These are phyloP conservation scores for Oreochromis aureus DNA, from an alignment of 2,113 vertebrate genomes.

Conservation along the genomic window DNA sequence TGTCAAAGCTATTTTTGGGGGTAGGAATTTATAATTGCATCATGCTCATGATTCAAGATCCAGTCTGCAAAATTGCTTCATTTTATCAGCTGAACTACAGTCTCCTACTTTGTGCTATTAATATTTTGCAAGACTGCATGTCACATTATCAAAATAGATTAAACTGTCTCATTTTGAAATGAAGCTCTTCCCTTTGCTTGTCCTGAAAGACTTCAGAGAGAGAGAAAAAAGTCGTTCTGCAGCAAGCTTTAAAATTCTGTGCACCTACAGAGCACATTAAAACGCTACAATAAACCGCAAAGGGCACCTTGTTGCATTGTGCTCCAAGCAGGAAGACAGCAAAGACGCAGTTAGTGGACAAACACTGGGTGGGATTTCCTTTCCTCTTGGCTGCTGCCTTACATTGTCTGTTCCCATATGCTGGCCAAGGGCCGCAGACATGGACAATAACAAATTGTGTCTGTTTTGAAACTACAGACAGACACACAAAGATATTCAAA, in stretches of 20 bases:
- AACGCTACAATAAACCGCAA: slow-evolving; percentile 26
- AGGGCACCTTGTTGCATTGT: slow-evolving; percentile 52
- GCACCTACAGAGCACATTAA: slow-evolving; percentile 12
- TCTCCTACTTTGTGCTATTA: slow-evolving; percentile 17
- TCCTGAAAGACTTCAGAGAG: not conserved
- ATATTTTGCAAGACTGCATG: slow-evolving; percentile 11
- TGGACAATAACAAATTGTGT: slow-evolving; percentile 27
- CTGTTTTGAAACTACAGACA: not conserved
- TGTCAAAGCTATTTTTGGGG: not conserved
- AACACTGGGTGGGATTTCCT: slow-evolving; percentile 59
- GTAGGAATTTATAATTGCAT: slow-evolving; percentile 30
- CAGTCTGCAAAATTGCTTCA: not conserved
- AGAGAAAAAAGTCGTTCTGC: not conserved
- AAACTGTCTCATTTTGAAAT: not conserved
- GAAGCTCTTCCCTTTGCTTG: not conserved
- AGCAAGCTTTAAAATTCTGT: slow-evolving; percentile 22
- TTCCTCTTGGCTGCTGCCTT: slow-evolving; percentile 34
- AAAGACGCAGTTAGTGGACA: slow-evolving; percentile 43
- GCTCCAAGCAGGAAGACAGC: slow-evolving; percentile 49
- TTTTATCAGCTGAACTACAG: slow-evolving; percentile 8
- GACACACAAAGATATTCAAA: not conserved
- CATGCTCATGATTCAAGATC: slow-evolving; percentile 14
- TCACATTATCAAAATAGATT: slow-evolving; percentile 32
- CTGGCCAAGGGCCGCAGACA: not conserved
- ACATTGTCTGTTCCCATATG: slow-evolving; percentile 42